A percentile compares a stretch with the other conserved stretches of the same genome.
phyloP scores from a whole-genome alignment of 1,140 invertebrate species.

The Latrodectus geometricus region DNA sequence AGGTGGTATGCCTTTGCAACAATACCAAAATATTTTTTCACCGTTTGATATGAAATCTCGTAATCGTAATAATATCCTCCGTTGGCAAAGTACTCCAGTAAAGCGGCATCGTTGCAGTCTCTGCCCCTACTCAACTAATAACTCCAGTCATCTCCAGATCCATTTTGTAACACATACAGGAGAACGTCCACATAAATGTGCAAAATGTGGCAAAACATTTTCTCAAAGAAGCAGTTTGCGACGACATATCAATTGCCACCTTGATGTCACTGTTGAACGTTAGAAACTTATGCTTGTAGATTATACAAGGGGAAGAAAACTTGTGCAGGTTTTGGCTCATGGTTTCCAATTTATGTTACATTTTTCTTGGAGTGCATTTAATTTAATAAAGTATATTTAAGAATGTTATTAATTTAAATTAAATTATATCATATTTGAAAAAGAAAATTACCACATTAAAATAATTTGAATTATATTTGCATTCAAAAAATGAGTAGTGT shows the following conservation, averaged over 20 bases:
- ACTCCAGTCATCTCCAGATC: slow-evolving; percentile 56
- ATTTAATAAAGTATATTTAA: too few species aligned
- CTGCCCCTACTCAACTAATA: slow-evolving; percentile 48
- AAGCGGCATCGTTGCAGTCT: slow-evolving; percentile 51
- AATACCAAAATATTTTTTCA: slow-evolving; percentile 45
- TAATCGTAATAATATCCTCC: slow-evolving; percentile 38
- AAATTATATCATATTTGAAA: too few species aligned
- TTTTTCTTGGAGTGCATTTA: too few species aligned
- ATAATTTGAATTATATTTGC: too few species aligned
- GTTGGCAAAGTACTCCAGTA: slow-evolving; percentile 31
- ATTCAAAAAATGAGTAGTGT: too few species aligned
- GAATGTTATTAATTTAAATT: too few species aligned
- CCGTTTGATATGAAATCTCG: slow-evolving; percentile 52
- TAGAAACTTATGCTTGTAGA: background rate
- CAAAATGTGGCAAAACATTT: slow-evolving; percentile 53
- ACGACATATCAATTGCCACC: slow-evolving; percentile 50
- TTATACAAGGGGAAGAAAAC: background rate
- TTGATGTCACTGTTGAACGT: slow-evolving; percentile 36
- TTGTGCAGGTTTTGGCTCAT: too few species aligned
- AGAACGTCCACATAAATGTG: slow-evolving; percentile 40
- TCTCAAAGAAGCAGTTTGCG: slow-evolving; percentile 54
- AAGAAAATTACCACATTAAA: too few species aligned
- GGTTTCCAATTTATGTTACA: too few species aligned
- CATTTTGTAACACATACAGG: slow-evolving; percentile 48
- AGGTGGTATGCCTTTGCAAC: slow-evolving; percentile 43